phyloP scores from a whole-genome alignment of 2,888 invertebrate species.

The Arge pagana region DNA sequence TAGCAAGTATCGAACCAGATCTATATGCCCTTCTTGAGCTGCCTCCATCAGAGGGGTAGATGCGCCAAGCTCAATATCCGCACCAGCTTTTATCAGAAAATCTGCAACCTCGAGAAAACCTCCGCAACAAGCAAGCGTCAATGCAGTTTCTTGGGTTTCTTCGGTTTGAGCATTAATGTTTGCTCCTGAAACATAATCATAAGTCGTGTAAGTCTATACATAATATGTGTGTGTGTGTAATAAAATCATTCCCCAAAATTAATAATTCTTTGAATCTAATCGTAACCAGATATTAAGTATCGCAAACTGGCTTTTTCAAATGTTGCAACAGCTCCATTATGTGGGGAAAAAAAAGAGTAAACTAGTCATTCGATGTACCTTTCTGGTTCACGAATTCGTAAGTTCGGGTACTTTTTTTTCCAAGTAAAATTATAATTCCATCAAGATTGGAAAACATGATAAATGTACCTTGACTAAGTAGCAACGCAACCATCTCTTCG shows the following conservation, averaged over 20 bases:
- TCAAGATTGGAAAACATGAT: not conserved
- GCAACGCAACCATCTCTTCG: constrained; percentile 95
- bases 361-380: too few relatives aligned
- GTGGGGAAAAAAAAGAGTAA: too few relatives aligned
- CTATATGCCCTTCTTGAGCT: constrained; percentile 95
- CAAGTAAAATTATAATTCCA: too few relatives aligned
- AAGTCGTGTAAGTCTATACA: not conserved
- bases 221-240: not conserved
- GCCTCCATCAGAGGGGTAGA: constrained; percentile 99
- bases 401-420: too few relatives aligned
- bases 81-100: constrained; percentile 92
- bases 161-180: constrained; percentile 98
- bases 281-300: not conserved
- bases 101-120: constrained; percentile 95
- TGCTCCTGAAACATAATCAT: constrained; percentile 70
- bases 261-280: not conserved
- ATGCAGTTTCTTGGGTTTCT: constrained; percentile 96
- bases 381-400: too few relatives aligned
- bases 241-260: constrained; percentile 1
- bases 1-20: constrained; percentile 85
- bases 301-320: not conserved
- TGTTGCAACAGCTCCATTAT: too few relatives aligned
- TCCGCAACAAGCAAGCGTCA: constrained; percentile 92
- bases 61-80: constrained; percentile 91
- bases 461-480: constrained; percentile 78